A percentile compares a stretch with the other conserved stretches of the same genome.
phyloP scores from a whole-genome alignment of 2,888 invertebrate genomes.

The Furcula furcula region DNA sequence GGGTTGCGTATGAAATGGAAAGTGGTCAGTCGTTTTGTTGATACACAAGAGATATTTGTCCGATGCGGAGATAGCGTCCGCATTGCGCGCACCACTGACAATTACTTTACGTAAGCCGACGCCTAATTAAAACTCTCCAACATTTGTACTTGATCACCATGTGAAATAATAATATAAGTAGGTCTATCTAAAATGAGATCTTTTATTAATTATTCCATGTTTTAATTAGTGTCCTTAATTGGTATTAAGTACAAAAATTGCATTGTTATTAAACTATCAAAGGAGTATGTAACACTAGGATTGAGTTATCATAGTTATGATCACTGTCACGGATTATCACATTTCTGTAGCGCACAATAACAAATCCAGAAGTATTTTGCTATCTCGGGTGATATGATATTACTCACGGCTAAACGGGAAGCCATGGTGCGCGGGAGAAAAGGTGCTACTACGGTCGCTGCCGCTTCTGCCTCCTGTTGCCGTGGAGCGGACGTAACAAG shows the following conservation, averaged over 20 bases:
- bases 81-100: conserved; percentile 10
- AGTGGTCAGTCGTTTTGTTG: conserved; percentile 32
- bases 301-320: neutral
- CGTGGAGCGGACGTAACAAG: conserved; percentile 43
- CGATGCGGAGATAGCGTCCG: conserved; percentile 9
- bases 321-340: neutral
- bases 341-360: neutral
- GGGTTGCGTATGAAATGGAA: conserved; percentile 32
- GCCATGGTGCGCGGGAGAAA: conserved; percentile 60
- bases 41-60: conserved; percentile 5
- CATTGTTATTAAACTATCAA: neutral
- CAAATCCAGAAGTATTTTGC: conserved; percentile 20
- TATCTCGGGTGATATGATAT: conserved; percentile 18
- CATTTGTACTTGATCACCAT: neutral
- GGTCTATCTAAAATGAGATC: neutral
- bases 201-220: no score
- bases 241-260: no score
- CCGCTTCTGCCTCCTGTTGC: conserved; percentile 42
- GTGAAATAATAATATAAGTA: neutral
- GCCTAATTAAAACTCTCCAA: conserved; percentile 26
- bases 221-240: no score
- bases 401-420: conserved; percentile 69
- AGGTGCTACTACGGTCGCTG: conserved; percentile 32
- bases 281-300: no score
- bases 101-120: conserved; percentile 21